A percentile compares a stretch with the other conserved stretches of the same genome.
phyloP scores from a whole-genome alignment of 37 sponge, comb jelly and placozoan species.

The Ephydatia muelleri region DNA sequence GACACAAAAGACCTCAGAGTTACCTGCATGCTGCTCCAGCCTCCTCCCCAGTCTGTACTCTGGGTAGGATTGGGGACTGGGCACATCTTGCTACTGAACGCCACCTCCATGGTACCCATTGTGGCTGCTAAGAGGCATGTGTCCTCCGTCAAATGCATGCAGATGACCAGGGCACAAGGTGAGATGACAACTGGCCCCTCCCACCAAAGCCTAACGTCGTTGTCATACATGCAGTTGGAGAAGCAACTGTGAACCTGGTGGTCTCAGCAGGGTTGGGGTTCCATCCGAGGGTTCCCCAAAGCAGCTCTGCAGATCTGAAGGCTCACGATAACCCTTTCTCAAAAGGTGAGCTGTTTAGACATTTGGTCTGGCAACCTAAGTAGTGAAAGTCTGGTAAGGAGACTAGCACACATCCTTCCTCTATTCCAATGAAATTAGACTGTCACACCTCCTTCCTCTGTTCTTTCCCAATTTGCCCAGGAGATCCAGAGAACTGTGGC shows the following conservation, averaged over 20 bases:
- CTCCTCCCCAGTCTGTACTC: conserved; percentile 34
- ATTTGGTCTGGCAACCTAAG: not conserved
- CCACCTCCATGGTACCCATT: conserved; percentile 46
- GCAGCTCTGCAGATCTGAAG: not conserved
- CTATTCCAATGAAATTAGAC: not conserved
- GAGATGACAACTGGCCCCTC: not conserved
- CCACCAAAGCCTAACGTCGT: not conserved
- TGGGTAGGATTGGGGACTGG: conserved; percentile 78
- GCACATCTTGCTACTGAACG: conserved; percentile 66
- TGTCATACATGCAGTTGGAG: conserved; percentile 8
- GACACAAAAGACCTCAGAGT: conserved; percentile 12
- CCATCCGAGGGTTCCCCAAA: not conserved
- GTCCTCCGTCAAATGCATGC: conserved; percentile 29
- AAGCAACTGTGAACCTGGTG: conserved; percentile 41
- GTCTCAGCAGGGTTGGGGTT: conserved; percentile 67
- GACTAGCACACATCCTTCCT: not conserved
- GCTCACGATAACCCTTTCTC: not conserved
- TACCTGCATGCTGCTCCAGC: conserved; percentile 60
- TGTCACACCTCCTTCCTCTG: not conserved
- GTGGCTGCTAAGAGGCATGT: conserved; percentile 45
- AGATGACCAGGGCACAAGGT: conserved; percentile 35
- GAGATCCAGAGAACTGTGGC: conserved; percentile 51
- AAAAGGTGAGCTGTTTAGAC: not conserved
- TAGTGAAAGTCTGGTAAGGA: not conserved
- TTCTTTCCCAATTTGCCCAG: not conserved